Evolutionary conservation across 2,888 invertebrate genomes (phyloP).

Genomic region (Drosophila austrosaltans): DNA sequence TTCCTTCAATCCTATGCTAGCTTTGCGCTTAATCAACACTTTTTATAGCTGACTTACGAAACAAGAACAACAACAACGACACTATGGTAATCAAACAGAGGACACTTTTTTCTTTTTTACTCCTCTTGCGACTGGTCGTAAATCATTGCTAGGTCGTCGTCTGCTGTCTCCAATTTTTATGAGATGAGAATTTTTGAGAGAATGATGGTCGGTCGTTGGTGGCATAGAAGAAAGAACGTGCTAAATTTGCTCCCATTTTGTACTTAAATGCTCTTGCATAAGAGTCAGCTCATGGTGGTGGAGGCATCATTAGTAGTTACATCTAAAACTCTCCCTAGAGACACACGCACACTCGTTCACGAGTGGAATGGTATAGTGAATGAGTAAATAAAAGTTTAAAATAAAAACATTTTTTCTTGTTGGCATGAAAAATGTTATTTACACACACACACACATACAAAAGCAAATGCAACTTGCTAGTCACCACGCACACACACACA

Average conservation of each 20-base stretch:
- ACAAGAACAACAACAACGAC: not conserved
- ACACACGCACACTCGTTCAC: constrained; percentile 24
- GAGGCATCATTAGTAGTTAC: constrained; percentile 75
- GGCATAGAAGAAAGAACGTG: constrained; percentile 55
- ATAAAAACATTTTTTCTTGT: constrained; percentile 62
- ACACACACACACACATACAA: constrained; percentile 37
- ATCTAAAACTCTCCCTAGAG: constrained; percentile 27
- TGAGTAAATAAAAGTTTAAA: constrained; percentile 76
- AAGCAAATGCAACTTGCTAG: constrained; percentile 18
- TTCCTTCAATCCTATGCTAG: constrained; percentile 17
- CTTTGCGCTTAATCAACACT: constrained; percentile 13
- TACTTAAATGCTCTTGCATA: constrained; percentile 59
- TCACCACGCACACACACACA: not conserved
- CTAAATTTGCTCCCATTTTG: constrained; percentile 79
- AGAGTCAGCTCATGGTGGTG: constrained; percentile 34
- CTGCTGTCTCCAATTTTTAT: constrained; percentile 47
- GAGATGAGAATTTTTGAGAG: constrained; percentile 37
- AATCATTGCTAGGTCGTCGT: constrained; percentile 35
- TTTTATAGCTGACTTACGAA: constrained; percentile 9
- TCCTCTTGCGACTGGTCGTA: constrained; percentile 27
- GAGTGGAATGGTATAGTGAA: constrained; percentile 32
- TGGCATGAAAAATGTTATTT: constrained; percentile 70
- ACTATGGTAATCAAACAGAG: constrained; percentile 3
- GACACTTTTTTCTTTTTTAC: not conserved
- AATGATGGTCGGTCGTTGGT: too few species aligned